Evolutionary conservation across 1,140 invertebrate species (phyloP).

Genomic region (Contarinia nasturtii): DNA sequence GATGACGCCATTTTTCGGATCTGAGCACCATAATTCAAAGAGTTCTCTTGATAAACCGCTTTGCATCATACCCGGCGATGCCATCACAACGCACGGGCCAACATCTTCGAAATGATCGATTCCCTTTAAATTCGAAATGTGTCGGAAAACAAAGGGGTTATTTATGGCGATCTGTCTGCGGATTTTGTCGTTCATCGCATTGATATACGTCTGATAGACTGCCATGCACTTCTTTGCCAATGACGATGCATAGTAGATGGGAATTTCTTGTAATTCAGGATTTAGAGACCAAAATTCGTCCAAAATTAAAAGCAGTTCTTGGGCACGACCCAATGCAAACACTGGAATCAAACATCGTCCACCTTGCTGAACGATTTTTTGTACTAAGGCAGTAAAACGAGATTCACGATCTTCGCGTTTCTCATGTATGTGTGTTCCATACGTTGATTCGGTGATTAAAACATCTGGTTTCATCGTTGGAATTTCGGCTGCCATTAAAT

Average conservation of each 20-base stretch:
- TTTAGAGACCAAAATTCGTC: constrained; percentile 98
- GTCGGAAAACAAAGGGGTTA: constrained; percentile 98
- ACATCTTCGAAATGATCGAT: constrained; percentile 99
- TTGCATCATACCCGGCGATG: constrained; percentile 99
- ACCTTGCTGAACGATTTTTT: constrained; percentile 89
- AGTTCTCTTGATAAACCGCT: constrained; percentile 91
- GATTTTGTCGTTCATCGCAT: constrained; percentile 98
- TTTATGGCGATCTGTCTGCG: constrained; percentile 90
- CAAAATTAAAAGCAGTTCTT: constrained; percentile 87
- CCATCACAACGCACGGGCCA: constrained; percentile 97
- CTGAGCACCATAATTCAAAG: constrained; percentile 98
- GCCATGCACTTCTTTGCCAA: constrained; percentile 99
- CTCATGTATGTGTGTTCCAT: constrained; percentile 98
- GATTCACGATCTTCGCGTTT: constrained; percentile 90
- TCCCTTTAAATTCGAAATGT: constrained; percentile 96
- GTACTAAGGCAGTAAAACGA: constrained; percentile 84
- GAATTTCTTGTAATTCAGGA: constrained; percentile 95
- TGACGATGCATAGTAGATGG: constrained; percentile 98
- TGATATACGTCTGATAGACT: constrained; percentile 98
- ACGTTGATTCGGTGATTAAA: constrained; percentile 95
- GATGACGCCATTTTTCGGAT: constrained; percentile 93
- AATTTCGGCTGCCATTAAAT: constrained; percentile 98
- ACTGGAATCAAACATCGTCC: constrained; percentile 96
- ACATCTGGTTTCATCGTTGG: constrained; percentile 91
- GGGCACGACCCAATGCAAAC: constrained; percentile 93